Conservation (phyloP, 2,797 vertebrate genomes). For the Malurus leucopterus region DNA sequence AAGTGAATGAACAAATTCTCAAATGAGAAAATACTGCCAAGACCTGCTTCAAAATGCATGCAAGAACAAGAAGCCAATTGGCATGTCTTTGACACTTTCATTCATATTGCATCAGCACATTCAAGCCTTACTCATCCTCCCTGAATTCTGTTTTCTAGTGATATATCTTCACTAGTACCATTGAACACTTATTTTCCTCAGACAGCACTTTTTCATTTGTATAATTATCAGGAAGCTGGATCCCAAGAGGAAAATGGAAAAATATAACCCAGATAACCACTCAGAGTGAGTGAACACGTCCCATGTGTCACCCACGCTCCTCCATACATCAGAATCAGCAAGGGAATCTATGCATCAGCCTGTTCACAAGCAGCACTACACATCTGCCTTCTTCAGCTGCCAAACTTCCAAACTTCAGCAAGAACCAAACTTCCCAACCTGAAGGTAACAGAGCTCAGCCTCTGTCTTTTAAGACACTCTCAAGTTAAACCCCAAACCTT, state of each 20-base stretch:
- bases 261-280: neutral
- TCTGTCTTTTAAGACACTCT: conserved; percentile 3
- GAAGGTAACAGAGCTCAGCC: neutral
- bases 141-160: conserved; percentile 14
- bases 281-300: neutral
- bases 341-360: neutral
- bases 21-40: neutral
- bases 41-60: conserved; percentile 10
- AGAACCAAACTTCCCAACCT: neutral
- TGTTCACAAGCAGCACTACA: neutral
- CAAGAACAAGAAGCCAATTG: conserved; percentile 1
- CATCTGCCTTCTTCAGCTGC: neutral
- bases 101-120: conserved; percentile 14
- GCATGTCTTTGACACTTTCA: neutral
- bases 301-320: neutral
- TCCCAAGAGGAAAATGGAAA: conserved; percentile 12
- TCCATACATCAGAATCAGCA: neutral
- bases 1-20: neutral
- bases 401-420: neutral
- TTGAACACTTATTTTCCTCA: conserved; percentile 1
- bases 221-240: neutral
- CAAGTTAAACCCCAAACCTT: neutral
- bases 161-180: neutral
- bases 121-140: neutral
- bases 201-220: neutral